Conservation (phyloP, 2,888 invertebrate genomes). For the Xanthia icteritia region DNA sequence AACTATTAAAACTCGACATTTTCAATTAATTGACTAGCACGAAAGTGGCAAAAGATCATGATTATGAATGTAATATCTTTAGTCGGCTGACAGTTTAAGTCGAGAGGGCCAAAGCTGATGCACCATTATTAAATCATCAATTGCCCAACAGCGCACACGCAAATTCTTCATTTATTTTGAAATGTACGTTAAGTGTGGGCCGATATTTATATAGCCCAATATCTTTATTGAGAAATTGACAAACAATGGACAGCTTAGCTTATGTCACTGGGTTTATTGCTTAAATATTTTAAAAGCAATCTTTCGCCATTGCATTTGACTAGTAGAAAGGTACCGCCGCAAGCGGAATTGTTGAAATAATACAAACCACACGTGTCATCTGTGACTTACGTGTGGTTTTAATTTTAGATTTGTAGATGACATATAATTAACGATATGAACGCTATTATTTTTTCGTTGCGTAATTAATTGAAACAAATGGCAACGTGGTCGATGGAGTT, state of each 20-base stretch:
- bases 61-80: neutral
- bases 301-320: slow-evolving; percentile 39
- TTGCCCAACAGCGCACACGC: slow-evolving; percentile 26
- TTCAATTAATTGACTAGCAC: neutral
- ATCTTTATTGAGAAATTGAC: slow-evolving; percentile 53
- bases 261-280: slow-evolving; percentile 51
- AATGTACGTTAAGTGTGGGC: slow-evolving; percentile 51
- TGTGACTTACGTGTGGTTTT: slow-evolving; percentile 28
- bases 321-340: slow-evolving; percentile 32
- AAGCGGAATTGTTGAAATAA: slow-evolving; percentile 34
- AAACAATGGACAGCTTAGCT: slow-evolving; percentile 54
- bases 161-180: slow-evolving; percentile 46
- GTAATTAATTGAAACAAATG: slow-evolving; percentile 11
- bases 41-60: neutral
- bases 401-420: slow-evolving; percentile 29
- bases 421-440: neutral
- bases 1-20: neutral
- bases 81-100: neutral
- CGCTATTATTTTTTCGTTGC: slow-evolving; percentile 1
- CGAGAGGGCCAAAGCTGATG: neutral
- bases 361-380: slow-evolving; percentile 44
- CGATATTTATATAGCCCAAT: slow-evolving; percentile 47
- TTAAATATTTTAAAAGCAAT: slow-evolving; percentile 47
- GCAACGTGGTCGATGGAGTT: neutral
- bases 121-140: neutral